A percentile compares a stretch with the other conserved stretches of the same genome.
Conservation (phyloP, 2,797 vertebrate species). For the Dromococcyx pavoninus region DNA sequence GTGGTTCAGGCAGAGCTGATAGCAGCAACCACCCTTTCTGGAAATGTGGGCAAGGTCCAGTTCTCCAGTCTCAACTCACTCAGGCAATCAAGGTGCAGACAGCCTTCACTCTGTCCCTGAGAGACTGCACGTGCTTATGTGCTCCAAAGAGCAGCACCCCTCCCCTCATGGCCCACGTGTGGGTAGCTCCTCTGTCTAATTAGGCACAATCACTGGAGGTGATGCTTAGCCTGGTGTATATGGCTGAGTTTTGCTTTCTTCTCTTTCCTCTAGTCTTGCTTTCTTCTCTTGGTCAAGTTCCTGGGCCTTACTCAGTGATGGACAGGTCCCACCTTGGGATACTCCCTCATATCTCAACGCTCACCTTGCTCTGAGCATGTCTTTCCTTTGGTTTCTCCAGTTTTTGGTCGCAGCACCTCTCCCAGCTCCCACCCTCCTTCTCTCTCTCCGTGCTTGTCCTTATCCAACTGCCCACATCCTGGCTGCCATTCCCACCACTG, state of each 20-base stretch:
- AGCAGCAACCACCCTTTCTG: background rate
- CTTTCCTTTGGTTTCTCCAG: background rate
- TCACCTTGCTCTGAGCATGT: fast-evolving
- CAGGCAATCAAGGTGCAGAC: background rate
- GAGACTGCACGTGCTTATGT: fast-evolving
- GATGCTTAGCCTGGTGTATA: background rate
- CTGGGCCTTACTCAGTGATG: background rate
- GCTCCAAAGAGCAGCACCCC: background rate
- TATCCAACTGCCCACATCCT: background rate
- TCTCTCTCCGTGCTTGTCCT: fast-evolving
- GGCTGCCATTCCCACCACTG: background rate
- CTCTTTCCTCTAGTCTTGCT: background rate
- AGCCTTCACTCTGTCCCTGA: fast-evolving
- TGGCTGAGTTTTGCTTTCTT: background rate
- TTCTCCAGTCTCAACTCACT: background rate
- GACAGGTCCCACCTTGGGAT: background rate
- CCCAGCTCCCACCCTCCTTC: background rate
- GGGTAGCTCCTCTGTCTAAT: background rate
- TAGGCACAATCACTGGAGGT: fast-evolving
- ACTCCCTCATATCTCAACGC: background rate
- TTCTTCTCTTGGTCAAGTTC: background rate
- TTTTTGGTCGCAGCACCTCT: background rate
- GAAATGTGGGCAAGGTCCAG: background rate
- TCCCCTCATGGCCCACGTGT: background rate
- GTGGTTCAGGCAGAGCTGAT: background rate